These are phyloP conservation scores for Holacanthus passer DNA, from an alignment of 2,113 vertebrate species.

Conservation along the genomic window DNA sequence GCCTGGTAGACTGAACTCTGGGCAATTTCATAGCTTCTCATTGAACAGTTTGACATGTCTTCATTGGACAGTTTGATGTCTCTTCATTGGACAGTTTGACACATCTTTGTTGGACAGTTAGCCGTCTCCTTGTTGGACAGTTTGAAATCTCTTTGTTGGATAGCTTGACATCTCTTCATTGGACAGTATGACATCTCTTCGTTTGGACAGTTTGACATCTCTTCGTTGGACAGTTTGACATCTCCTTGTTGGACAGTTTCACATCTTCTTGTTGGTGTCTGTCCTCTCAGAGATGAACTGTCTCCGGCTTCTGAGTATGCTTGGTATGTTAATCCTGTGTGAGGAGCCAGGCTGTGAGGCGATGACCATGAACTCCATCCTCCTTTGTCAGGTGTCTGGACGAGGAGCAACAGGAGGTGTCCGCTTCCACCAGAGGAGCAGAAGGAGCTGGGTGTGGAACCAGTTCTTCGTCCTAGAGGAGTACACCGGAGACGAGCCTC, in stretches of 20 bases:
- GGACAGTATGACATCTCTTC: not conserved
- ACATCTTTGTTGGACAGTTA: not conserved
- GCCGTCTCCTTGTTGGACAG: not conserved
- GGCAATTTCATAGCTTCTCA: not conserved
- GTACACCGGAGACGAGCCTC: conserved; percentile 41
- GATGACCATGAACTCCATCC: conserved; percentile 23
- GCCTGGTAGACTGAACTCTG: not conserved
- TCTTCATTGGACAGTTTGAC: not conserved
- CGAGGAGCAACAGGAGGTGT: not conserved
- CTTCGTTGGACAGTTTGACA: too few species aligned
- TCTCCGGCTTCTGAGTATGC: conserved; percentile 7
- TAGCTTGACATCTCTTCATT: not conserved
- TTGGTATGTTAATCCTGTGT: conserved; percentile 21
- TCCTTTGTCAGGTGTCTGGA: not conserved
- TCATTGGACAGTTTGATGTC: too few species aligned
- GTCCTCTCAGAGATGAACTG: conserved; percentile 21
- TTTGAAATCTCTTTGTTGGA: not conserved
- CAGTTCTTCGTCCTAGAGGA: conserved; percentile 71
- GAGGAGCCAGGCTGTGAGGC: not conserved
- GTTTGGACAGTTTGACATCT: not conserved
- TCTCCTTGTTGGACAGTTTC: not conserved
- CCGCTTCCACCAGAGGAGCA: conserved; percentile 22
- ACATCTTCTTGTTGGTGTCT: not conserved
- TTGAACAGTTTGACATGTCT: not conserved
- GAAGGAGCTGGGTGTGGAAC: conserved; percentile 72